phyloP scores from a whole-genome alignment of 2,888 invertebrate species.

The Chymomyza procnemis region DNA sequence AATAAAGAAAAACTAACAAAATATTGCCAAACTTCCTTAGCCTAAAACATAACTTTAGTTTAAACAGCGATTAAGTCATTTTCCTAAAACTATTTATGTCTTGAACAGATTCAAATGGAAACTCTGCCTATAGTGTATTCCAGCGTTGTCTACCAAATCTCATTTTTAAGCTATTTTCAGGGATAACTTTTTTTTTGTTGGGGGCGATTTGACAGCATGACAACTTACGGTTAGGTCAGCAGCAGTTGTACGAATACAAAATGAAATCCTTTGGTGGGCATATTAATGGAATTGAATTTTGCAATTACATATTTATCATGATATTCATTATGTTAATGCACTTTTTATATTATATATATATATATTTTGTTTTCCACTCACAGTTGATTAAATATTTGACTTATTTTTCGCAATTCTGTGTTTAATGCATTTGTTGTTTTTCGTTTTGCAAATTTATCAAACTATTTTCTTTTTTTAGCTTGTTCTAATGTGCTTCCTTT shows the following conservation, averaged over 20 bases:
- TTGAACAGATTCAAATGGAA: too few species aligned
- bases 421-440: conserved; percentile 23
- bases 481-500: not conserved
- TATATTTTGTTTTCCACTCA: too few species aligned
- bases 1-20: too few species aligned
- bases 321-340: conserved; percentile 16
- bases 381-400: conserved; percentile 23
- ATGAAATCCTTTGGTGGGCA: conserved; percentile 47
- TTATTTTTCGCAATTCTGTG: conserved; percentile 26
- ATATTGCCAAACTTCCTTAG: too few species aligned
- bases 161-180: too few species aligned
- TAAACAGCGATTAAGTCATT: too few species aligned
- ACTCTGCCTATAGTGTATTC: too few species aligned
- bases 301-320: conserved; percentile 14
- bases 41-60: too few species aligned
- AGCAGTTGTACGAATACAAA: conserved; percentile 42
- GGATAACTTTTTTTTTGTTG: too few species aligned
- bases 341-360: not conserved
- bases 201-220: not conserved
- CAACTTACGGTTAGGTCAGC: conserved; percentile 44
- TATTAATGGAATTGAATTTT: conserved; percentile 20
- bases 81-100: too few species aligned
- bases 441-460: not conserved
- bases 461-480: not conserved
- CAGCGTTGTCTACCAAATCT: too few species aligned